Evolutionary conservation across 2,113 vertebrate genomes (phyloP), one percentile per base, ranked within the genome.

Genomic region (Silurus asotus): DNA sequence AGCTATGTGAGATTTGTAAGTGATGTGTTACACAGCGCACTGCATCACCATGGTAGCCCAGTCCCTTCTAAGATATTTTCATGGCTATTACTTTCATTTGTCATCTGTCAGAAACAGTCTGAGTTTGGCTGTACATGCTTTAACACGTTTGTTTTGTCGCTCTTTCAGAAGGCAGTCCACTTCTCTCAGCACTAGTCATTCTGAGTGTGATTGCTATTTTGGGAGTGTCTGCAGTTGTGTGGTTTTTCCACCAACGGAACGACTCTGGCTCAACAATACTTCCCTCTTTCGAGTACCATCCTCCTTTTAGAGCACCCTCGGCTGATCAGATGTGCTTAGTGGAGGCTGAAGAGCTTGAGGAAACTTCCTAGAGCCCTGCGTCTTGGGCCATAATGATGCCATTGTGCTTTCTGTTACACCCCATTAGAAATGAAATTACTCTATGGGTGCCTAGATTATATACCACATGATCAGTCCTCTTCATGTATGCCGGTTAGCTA

Each of bases 241-340:
- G 97, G 96, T 95, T 96, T 90, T 84, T 96, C 84, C 93, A 96
- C 25, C 94, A 97, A 91, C 95, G 92, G 90, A 90, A 93, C 84
- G 89, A 72, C 70, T 87, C 89, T 45, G 93, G 94, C 85, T 90
- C 92, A 5, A 28, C 81, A 0, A 23, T 95, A 61, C 17, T 96
- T 88, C 93, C 92, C 1, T 90, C 93, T 0, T 95, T 95, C 5
- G 92, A 95, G 91, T 95, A 96, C 88, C 93, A 95, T 90, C 91
- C 93, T 14, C 92, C 94, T 5, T 92, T 95, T 80, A 91, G 92
- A 88, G 87, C 94, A 17, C 93, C 94, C 56, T 93, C 93, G 51
- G 87, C 89, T 0, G 96, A 97, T 17, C 93, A 94, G 90, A 93
- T 94, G 37, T 91, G 94, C 88, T 92, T 97, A 90, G 94, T 97